A percentile compares a stretch with the other conserved stretches of the same genome.
These are phyloP conservation scores for Frankliniella fusca DNA, from an alignment of 2,888 invertebrate genomes.

Conservation along the genomic window DNA sequence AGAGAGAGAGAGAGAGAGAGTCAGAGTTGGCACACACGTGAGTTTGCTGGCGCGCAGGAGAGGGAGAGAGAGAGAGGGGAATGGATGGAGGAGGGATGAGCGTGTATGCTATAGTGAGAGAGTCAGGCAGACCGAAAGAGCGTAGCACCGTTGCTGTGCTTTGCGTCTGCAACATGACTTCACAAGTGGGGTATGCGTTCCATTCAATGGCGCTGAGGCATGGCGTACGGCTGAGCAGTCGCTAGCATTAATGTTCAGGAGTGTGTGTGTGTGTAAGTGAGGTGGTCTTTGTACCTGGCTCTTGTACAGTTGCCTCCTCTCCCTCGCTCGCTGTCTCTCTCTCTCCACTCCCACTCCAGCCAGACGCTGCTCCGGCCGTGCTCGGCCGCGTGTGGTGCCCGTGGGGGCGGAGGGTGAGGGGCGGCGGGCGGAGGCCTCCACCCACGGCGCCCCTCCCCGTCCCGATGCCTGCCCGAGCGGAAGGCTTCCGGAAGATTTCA, in stretches of 20 bases:
- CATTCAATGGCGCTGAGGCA: not conserved
- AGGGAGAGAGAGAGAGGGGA: not conserved
- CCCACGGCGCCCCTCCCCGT: not conserved
- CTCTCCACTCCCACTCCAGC: too few species aligned
- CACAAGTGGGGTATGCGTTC: not conserved
- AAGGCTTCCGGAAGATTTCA: too few species aligned
- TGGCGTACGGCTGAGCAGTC: not conserved
- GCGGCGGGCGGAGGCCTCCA: not conserved
- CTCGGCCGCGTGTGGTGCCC: not conserved
- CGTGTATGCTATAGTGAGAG: not conserved
- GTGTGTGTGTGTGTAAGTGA: not conserved
- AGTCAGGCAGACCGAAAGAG: conserved; percentile 8
- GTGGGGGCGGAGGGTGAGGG: not conserved
- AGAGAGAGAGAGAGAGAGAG: not conserved
- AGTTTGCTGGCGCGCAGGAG: not conserved
- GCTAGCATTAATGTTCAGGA: not conserved
- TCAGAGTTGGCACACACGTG: not conserved
- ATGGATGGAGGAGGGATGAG: not conserved
- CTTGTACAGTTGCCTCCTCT: not conserved
- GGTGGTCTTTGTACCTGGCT: not conserved
- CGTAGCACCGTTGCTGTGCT: not conserved
- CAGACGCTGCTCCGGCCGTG: not conserved
- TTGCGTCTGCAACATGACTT: not conserved
- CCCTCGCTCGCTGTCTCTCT: not conserved
- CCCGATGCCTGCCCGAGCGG: too few species aligned